Evolutionary conservation across 2,113 vertebrate species (phyloP), one percentile per base, ranked within the genome.

Genomic region (Periophthalmus modestus): DNA sequence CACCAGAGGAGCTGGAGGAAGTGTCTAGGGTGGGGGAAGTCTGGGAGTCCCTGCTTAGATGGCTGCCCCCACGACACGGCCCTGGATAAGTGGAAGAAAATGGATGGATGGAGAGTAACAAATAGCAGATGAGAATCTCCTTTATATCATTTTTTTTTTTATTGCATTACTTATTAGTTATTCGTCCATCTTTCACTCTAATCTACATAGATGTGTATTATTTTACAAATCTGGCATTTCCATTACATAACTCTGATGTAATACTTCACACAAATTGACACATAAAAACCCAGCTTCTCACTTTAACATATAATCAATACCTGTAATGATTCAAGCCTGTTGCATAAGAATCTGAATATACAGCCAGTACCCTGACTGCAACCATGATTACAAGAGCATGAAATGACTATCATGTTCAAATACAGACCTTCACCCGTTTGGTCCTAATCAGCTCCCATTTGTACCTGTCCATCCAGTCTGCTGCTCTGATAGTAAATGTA

Each of bases 401-500:
- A 16, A 16, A 54, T 7, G 2, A 9, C 5, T 54, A 7, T n/a
- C 19, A n/a, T n/a, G 52, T 10, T n/a, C 19, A 54, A n/a, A n/a
- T 50, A 50, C 48, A 50, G 4, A 50, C 15, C 52, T 54, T 78
- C 80, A 59, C 21, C 43, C 58, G 28, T 2, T 19, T 55, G 36
- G 68, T 33, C 43, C 15, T 54, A 18, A 47, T 67, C 65, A 46
- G n/a, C 36, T n/a, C 39, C 71, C 68, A 65, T 62, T 54, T 24
- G 43, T 47, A 67, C n/a, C 65, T 47, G 43, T 47, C 39, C 21
- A 11, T 21, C 65, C 43, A 36, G 19, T n/a, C 39, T 66, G 39
- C n/a, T 6, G 65, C 7, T 10, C 55, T 63, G 77, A 82, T 72
- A 69, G 85, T 73, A 71, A 68, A 81, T 63, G 16, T 66, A 72